Conservation (phyloP, 2,888 invertebrate genomes). For the Nemotelus nigrinus region DNA sequence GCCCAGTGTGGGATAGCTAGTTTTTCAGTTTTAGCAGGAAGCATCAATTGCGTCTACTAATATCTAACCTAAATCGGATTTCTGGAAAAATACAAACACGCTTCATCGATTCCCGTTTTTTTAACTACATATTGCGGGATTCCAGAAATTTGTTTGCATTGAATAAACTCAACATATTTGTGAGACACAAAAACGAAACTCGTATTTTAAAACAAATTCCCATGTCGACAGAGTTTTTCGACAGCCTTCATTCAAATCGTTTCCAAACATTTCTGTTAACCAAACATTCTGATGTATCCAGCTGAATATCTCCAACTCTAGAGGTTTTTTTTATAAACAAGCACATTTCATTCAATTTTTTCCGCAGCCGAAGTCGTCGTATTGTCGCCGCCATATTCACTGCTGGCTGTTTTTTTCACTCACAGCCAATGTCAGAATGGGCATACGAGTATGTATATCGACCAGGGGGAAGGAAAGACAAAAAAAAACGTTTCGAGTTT, state of each 20-base stretch:
- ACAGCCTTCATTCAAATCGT: constrained; percentile 19
- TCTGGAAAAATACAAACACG: not conserved
- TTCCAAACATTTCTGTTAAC: constrained; percentile 19
- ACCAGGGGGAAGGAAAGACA: not conserved
- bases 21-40: not conserved
- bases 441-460: not conserved
- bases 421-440: not conserved
- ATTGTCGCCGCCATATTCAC: not conserved
- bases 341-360: not conserved
- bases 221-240: constrained; percentile 6
- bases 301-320: not conserved
- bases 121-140: not conserved
- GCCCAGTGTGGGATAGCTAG: not conserved
- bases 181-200: not conserved
- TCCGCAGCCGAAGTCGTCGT: too few relatives aligned
- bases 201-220: not conserved
- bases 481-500: constrained; percentile 13
- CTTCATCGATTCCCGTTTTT: not conserved
- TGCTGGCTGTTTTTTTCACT: not conserved
- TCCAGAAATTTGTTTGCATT: not conserved
- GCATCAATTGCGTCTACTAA: too few relatives aligned
- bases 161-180: not conserved
- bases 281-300: constrained; percentile 34
- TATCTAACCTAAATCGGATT: not conserved
- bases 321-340: not conserved